These are phyloP conservation scores for Drosophila kurseongensis DNA, from an alignment of 1,140 invertebrate species.

Conservation along the genomic window DNA sequence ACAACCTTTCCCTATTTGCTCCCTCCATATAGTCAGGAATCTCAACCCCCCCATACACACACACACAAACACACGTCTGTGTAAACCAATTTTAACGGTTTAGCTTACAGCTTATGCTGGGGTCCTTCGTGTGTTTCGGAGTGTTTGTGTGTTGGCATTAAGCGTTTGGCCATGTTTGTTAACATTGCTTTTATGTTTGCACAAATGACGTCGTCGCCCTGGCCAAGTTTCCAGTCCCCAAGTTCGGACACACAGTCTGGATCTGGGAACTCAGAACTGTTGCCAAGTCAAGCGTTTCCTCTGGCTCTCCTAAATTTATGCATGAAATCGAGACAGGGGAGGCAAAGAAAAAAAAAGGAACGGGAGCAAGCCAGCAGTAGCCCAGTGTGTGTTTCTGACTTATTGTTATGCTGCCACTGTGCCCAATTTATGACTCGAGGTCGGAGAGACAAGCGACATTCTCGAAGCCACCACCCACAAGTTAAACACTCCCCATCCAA, in stretches of 20 bases:
- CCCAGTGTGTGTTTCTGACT: slow-evolving; percentile 56
- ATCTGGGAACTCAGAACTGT: slow-evolving; percentile 14
- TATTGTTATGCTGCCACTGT: slow-evolving; percentile 83
- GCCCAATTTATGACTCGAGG: slow-evolving; percentile 81
- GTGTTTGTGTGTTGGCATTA: slow-evolving; percentile 47
- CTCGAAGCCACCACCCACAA: slow-evolving; percentile 18
- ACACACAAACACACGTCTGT: not conserved
- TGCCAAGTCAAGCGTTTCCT: slow-evolving; percentile 49
- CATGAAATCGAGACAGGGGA: slow-evolving; percentile 26
- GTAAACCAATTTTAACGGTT: slow-evolving; percentile 81
- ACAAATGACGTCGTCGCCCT: slow-evolving; percentile 61
- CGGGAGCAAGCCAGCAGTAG: not conserved
- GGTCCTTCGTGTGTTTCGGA: slow-evolving; percentile 7
- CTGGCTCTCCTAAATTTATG: slow-evolving; percentile 49
- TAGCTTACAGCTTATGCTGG: slow-evolving; percentile 65
- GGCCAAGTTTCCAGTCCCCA: not conserved
- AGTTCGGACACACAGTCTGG: slow-evolving; percentile 18
- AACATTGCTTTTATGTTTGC: slow-evolving; percentile 82
- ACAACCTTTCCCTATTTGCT: not conserved
- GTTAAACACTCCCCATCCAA: slow-evolving; percentile 11
- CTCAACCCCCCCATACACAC: too few relatives aligned
- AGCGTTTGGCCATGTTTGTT: slow-evolving; percentile 74
- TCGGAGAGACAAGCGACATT: slow-evolving; percentile 49
- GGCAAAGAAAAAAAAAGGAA: not conserved
- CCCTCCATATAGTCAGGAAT: not conserved